Conservation (phyloP, 1,140 invertebrate species). For the Rhyzopertha dominica region DNA sequence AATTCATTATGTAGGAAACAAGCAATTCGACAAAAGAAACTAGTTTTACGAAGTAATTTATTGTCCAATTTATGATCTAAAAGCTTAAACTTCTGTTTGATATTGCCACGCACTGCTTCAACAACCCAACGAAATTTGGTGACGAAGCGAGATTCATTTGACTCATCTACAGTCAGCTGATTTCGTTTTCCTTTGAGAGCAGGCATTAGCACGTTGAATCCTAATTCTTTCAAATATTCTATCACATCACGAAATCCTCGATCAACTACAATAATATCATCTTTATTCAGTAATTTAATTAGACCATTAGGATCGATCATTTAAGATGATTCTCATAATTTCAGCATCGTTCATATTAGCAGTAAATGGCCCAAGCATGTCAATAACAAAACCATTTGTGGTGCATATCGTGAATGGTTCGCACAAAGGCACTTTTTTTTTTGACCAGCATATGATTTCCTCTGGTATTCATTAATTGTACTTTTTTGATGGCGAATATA, state of each 20-base stretch:
- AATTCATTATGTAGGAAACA: too few relatives aligned
- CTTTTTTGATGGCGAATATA: conserved; percentile 36
- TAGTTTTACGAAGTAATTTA: conserved; percentile 20
- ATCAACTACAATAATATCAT: conserved; percentile 33
- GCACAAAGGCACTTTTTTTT: conserved; percentile 31
- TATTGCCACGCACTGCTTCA: conserved; percentile 40
- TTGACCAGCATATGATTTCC: conserved; percentile 33
- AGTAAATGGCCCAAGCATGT: conserved; percentile 27
- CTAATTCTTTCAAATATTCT: conserved; percentile 18
- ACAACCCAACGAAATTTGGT: conserved; percentile 43
- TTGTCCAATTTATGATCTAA: conserved; percentile 34
- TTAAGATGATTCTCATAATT: conserved; percentile 28
- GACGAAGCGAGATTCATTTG: conserved; percentile 37
- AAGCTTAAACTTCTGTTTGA: conserved; percentile 31
- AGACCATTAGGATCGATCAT: conserved; percentile 20
- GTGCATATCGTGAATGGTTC: conserved; percentile 36
- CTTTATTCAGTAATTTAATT: conserved; percentile 13
- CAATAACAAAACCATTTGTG: conserved; percentile 33
- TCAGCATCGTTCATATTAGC: conserved; percentile 32
- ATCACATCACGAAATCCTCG: conserved; percentile 35
- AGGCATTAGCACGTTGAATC: conserved; percentile 33
- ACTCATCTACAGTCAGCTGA: conserved; percentile 36
- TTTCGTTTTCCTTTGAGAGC: conserved; percentile 32
- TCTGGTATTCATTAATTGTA: conserved; percentile 35
- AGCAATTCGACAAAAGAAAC: not conserved